Evolutionary conservation across 1,140 invertebrate genomes (phyloP).

Genomic region (Drosophila mojavensis): DNA sequence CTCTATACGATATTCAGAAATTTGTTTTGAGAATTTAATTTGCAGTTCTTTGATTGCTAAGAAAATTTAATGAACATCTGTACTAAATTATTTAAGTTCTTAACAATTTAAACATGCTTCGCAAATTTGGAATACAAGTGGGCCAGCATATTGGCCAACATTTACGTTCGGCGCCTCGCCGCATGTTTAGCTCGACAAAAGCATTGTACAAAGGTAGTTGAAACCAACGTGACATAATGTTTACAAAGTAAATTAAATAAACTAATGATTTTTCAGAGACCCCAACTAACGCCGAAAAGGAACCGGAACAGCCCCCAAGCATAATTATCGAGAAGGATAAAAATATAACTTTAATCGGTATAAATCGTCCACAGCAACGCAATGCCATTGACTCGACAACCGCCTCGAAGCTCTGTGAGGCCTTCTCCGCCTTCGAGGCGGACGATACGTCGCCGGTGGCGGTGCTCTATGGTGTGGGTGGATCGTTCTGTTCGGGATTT

Average conservation of each 20-base stretch:
- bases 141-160: conserved; percentile 40
- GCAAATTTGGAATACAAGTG: conserved; percentile 44
- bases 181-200: conserved; percentile 43
- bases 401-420: conserved; percentile 87
- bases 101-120: conserved; percentile 41
- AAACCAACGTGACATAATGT: conserved; percentile 57
- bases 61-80: neutral
- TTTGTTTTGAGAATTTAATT: conserved; percentile 30
- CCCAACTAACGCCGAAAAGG: conserved; percentile 23
- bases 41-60: conserved; percentile 5
- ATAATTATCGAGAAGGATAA: conserved; percentile 85
- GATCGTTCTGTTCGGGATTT: conserved; percentile 95
- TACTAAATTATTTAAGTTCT: conserved; percentile 29
- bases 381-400: conserved; percentile 92
- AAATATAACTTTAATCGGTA: conserved; percentile 90
- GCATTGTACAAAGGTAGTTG: conserved; percentile 54
- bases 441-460: conserved; percentile 88
- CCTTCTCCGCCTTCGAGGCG: conserved; percentile 91
- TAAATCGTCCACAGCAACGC: conserved; percentile 92
- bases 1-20: conserved; percentile 25
- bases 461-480: conserved; percentile 94
- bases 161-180: conserved; percentile 29
- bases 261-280: conserved; percentile 32
- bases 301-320: conserved; percentile 28
- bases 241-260: neutral